Conservation (phyloP, 2,113 vertebrate species). For the Myotis davidii region DNA sequence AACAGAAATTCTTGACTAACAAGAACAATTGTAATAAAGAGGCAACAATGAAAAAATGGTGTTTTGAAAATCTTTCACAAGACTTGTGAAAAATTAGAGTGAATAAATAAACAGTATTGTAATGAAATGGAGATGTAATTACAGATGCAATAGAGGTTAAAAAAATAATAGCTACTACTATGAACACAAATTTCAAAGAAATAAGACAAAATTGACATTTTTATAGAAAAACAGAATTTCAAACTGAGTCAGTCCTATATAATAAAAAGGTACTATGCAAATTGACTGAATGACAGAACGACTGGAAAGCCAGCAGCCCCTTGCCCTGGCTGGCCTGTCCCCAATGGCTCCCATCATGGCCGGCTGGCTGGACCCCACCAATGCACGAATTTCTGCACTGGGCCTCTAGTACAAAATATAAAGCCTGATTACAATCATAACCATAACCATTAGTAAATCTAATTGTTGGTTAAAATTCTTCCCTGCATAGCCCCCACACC, state of each 20-base stretch:
- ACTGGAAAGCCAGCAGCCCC: too few species aligned
- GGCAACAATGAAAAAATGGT: neutral
- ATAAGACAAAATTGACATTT: neutral
- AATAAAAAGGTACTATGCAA: too few species aligned
- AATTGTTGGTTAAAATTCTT: neutral
- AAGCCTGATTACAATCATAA: neutral
- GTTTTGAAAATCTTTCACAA: neutral
- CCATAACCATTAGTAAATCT: neutral
- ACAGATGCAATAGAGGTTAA: neutral
- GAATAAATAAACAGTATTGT: neutral
- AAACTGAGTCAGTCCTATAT: neutral
- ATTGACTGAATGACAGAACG: too few species aligned
- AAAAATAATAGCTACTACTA: neutral
- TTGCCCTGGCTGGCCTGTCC: too few species aligned
- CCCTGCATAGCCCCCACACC: neutral
- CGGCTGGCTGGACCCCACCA: too few species aligned
- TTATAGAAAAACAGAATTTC: neutral
- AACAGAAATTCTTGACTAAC: neutral
- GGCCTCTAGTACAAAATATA: neutral
- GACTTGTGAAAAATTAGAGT: neutral
- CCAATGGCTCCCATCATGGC: too few species aligned
- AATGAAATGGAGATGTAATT: neutral
- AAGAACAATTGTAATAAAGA: neutral
- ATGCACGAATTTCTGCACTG: too few species aligned
- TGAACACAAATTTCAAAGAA: neutral